These are phyloP conservation scores for Zaprionus camerounensis DNA, from an alignment of 1,140 invertebrate species.

Conservation along the genomic window DNA sequence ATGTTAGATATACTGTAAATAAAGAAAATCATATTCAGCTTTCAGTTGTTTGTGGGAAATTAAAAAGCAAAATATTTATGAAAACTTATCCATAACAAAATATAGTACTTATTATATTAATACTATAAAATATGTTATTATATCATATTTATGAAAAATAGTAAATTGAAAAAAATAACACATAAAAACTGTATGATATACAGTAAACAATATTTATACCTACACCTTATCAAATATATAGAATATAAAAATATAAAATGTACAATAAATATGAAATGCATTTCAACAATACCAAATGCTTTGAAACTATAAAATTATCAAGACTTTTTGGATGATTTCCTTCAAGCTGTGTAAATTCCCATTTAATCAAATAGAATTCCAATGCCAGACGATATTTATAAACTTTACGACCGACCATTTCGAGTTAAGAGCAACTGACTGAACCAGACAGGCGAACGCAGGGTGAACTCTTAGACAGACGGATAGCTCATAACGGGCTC, in stretches of 20 bases:
- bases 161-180: no score
- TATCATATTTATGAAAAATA: no score
- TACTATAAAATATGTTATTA: no score
- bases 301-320: background rate
- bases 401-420: constrained; percentile 54
- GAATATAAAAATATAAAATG: background rate
- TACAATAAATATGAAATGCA: background rate
- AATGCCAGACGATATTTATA: constrained; percentile 61
- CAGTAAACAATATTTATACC: no score
- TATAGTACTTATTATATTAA: no score
- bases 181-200: no score
- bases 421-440: constrained; percentile 8
- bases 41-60: no score
- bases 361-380: constrained; percentile 58
- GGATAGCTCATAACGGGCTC: constrained; percentile 24
- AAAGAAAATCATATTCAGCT: no score
- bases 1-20: no score
- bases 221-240: no score
- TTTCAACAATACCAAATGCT: background rate
- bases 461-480: constrained; percentile 13
- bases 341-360: constrained; percentile 15
- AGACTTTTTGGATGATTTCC: background rate
- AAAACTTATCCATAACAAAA: no score
- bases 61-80: background rate
- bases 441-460: constrained; percentile 2